Base-by-base conservation (phyloP, 2,888 invertebrate species). In the Stenodera caucasica region DNA sequence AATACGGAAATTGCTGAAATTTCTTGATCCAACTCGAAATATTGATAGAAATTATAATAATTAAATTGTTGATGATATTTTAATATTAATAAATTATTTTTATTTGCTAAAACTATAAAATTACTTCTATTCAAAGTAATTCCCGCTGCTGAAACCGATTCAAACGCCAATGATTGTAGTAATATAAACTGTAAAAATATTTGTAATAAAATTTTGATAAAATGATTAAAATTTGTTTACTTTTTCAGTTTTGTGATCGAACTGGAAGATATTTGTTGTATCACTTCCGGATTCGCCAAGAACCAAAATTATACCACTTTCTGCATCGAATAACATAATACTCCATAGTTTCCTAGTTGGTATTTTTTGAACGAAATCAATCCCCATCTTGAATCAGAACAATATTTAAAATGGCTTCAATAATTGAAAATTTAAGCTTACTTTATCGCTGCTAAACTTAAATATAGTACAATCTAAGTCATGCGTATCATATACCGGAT, bases 31-130 rank as follows among this genome's bases (percentile, higher is more conserved):
- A 75, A 65, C 15, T 70, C 61, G 51, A 79, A 70, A 58, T 62
- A 75, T 67, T 80, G 77, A 67, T 77, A 78, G 49, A 73, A 75
- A 64, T 77, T 74, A 62, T 79, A 80, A 60, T 76, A 77, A 60
- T 77, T 71, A 57, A 61, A 70, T 29, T 67, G 53, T n/a, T 63
- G 66, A 66, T 77, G 60, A 58, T 79, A 79, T 66, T 77, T 78
- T 29, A 77, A 69, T 30, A 79, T 67, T 60, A 74, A 70, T 37
- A 79, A 64, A 35, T 6, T 40, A 8, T 71, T 67, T 61, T 68
- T 66, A 57, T 77, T 73, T 7, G 74, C 74, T 23, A 80, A 66
- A 45, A 75, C 68, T 49, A 80, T 72, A 37, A 79, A 68, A 64
- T 75, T 78, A 45, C 78, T 77, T 8, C 56, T 53, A 49, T 70